These are phyloP conservation scores for Physocephala rufipes DNA, from an alignment of 2,888 invertebrate species.

Conservation along the genomic window DNA sequence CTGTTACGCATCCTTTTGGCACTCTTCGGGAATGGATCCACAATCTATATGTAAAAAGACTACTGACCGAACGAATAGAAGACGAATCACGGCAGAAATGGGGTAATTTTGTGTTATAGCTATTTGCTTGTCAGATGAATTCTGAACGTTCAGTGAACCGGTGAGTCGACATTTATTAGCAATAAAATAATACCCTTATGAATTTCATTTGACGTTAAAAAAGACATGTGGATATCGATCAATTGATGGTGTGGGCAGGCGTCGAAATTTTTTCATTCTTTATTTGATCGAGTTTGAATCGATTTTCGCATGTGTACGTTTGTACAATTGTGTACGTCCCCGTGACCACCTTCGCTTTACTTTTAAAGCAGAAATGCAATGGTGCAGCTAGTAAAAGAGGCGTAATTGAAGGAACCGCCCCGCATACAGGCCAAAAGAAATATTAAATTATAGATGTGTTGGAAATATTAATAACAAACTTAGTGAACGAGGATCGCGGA, in stretches of 20 bases:
- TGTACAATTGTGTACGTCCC: too few relatives aligned
- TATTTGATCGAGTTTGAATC: neutral
- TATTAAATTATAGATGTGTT: slow-evolving; percentile 4
- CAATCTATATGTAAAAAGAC: neutral
- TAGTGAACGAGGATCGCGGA: neutral
- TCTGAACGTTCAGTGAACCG: neutral
- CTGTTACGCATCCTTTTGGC: neutral
- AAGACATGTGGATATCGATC: slow-evolving; percentile 38
- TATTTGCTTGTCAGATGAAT: neutral
- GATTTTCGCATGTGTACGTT: neutral
- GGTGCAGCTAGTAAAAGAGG: slow-evolving; percentile 64
- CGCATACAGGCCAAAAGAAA: neutral
- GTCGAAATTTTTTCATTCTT: neutral
- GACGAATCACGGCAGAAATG: neutral
- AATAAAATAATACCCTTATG: slow-evolving; percentile 29
- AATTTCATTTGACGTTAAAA: neutral
- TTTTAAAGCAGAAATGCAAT: slow-evolving; percentile 49
- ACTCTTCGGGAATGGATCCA: neutral
- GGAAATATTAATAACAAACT: slow-evolving; percentile 24
- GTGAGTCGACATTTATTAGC: slow-evolving; percentile 6
- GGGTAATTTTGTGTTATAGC: neutral
- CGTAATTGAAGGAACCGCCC: slow-evolving; percentile 54
- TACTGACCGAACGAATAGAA: neutral
- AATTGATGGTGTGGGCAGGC: slow-evolving; percentile 42
- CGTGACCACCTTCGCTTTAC: neutral